Evolutionary conservation across 1,140 invertebrate species (phyloP).

Genomic region (Conus betulinus): DNA sequence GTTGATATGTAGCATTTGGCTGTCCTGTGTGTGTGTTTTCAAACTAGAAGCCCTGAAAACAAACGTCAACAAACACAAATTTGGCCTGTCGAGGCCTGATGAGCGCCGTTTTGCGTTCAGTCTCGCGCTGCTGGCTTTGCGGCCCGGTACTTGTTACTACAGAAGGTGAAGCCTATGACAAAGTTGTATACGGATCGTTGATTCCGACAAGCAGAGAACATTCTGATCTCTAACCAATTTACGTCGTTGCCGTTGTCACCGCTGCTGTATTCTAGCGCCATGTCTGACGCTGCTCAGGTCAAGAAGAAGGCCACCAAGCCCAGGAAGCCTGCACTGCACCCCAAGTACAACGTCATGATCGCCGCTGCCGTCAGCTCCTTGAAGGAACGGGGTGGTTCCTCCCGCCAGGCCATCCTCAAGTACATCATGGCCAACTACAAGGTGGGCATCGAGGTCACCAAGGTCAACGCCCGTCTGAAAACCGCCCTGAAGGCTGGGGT

Average conservation of each 20-base stretch:
- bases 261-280: background rate
- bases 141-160: background rate
- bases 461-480: conserved; percentile 42
- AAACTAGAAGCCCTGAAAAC: background rate
- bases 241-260: background rate
- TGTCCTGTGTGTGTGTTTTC: background rate
- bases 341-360: conserved; percentile 41
- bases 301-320: conserved; percentile 32
- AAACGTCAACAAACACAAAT: conserved; percentile 15
- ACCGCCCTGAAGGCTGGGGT: conserved; percentile 61
- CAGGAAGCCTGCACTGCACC: conserved; percentile 38
- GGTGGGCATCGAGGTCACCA: conserved; percentile 58
- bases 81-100: background rate
- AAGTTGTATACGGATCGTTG: background rate
- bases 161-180: background rate
- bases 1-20: background rate
- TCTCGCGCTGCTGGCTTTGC: conserved; percentile 8
- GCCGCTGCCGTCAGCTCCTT: conserved; percentile 5
- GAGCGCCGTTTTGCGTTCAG: background rate
- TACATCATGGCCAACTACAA: conserved; percentile 69
- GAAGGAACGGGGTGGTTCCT: conserved; percentile 47
- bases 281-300: conserved; percentile 33
- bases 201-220: background rate
- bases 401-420: conserved; percentile 66
- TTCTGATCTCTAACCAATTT: too few relatives aligned